Base-by-base conservation (phyloP, 2,888 invertebrate genomes). In the Melanostoma mellinum region DNA sequence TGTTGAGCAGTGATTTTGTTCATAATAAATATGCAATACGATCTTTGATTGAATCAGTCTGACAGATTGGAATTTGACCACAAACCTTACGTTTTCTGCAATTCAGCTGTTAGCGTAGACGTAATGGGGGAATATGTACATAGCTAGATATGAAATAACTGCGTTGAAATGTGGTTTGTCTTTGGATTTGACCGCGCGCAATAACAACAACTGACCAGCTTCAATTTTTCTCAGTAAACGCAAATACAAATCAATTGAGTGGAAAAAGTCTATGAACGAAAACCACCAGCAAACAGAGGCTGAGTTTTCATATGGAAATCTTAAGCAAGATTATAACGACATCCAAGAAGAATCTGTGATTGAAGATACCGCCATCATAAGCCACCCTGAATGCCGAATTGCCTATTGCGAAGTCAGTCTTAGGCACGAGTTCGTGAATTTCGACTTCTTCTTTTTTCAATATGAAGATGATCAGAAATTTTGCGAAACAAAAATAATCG, bases 41-140 rank as follows among this genome's bases (percentile, higher is more conserved):
- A 78, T 78, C 63, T 30, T 8, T 50, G 69, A 75, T 69, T 56
- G 80, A 55, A 56, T 58, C 63, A 30, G 53, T 50, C 71, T 65
- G 79, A 44, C 60, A 42, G 58, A 60, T 71, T 67, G 71, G 30
- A 71, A 79, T 71, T 61, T 71, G 65, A 79, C 84, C 84, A 71
- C 84, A 84, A 74, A 53, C 35, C 36, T 56, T 58, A 53, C 56
- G 63, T 63, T 58, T 60, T 55, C 79, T 79, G 73, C 53, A 56
- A 74, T 68, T 68, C 58, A 71, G 75, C 55, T 65, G 10, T 20
- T 20, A 20, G 20, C 20, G 20, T 20, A 20, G 20, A 20, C 20
- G 20, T 20, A 20, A 20, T 20, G 20, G 20, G 20, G 20, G 20
- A 20, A 20, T 20, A 20, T 42, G 42, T 42, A 42, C 4, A 0